Evolutionary conservation across 2,797 vertebrate genomes (phyloP), one percentile per base, ranked within the genome.

Genomic region (Harpagifer antarcticus): DNA sequence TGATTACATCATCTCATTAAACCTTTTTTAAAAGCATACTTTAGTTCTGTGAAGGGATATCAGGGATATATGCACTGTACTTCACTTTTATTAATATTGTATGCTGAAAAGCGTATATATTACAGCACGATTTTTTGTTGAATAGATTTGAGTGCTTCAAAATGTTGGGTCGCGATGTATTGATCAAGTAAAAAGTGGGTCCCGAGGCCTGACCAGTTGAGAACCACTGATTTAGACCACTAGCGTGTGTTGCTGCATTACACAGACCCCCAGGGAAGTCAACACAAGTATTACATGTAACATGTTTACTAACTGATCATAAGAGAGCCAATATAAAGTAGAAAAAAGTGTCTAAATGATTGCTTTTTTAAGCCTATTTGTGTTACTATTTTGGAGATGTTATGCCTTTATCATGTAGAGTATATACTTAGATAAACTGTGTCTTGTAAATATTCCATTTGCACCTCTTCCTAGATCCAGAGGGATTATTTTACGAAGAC

Each of bases 181-280:
- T n/a, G n/a, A n/a, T n/a, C n/a, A n/a, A n/a, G n/a, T n/a, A n/a
- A n/a, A n/a, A n/a, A n/a, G n/a, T n/a, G n/a, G n/a, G n/a, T n/a
- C n/a, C n/a, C n/a, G n/a, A n/a, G n/a, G n/a, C n/a, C n/a, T n/a
- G n/a, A n/a, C n/a, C n/a, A n/a, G n/a, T n/a, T n/a, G n/a, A n/a
- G n/a, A n/a, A n/a, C n/a, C n/a, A n/a, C n/a, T n/a, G n/a, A n/a
- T 54, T 48, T 7, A 37, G 33, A 37, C 33, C 49, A 13, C 57
- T 9, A 27, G 49, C 19, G 40, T 48, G 40, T 80, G 49, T 44
- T 69, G 47, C 49, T 23, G 44, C 56, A 53, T 19, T 60, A 43
- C 20, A 48, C 42, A 68, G 47, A 10, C 10, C 17, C 17, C 4
- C 13, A 4, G 15, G 45, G 13, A 57, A 43, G 13, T 42, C 49